Conservation (phyloP, 2,888 invertebrate genomes). For the Acronicta alni region DNA sequence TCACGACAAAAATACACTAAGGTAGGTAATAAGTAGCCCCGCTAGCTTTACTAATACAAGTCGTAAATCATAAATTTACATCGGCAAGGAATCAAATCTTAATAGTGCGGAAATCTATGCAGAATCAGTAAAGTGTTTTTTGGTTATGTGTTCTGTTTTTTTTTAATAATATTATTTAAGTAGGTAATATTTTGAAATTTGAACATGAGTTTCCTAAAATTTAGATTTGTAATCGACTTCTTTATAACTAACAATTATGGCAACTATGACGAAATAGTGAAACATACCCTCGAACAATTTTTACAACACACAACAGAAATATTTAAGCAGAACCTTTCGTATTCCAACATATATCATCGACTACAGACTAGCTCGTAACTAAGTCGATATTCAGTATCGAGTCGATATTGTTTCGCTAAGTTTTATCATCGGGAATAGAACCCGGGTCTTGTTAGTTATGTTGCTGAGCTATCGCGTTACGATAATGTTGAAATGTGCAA, state of each 20-base stretch:
- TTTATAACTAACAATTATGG: too few relatives aligned
- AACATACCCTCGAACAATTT: not conserved
- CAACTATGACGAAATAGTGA: too few relatives aligned
- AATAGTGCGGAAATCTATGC: constrained; percentile 16
- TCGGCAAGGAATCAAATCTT: constrained; percentile 24
- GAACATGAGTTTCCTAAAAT: too few relatives aligned
- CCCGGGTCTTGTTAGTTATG: constrained; percentile 76
- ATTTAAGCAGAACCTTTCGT: constrained; percentile 37
- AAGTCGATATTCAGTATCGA: constrained; percentile 80
- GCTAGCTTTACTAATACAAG: constrained; percentile 20
- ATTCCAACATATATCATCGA: constrained; percentile 66
- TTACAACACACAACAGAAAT: constrained; percentile 7
- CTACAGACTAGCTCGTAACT: constrained; percentile 66
- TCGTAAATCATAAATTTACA: constrained; percentile 44
- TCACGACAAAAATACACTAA: constrained; percentile 9
- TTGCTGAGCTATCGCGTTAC: constrained; percentile 74
- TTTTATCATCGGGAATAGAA: constrained; percentile 80
- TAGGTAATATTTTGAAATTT: too few relatives aligned
- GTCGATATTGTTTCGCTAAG: constrained; percentile 79
- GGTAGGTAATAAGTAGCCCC: constrained; percentile 18
- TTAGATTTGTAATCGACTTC: too few relatives aligned
- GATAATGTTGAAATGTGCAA: constrained; percentile 75
- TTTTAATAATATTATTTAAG: too few relatives aligned
- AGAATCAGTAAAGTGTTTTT: constrained; percentile 7
- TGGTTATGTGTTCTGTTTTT: too few relatives aligned